These are phyloP conservation scores for Balaenoptera acutorostrata DNA, from an alignment of 2,113 vertebrate genomes.

Conservation along the genomic window DNA sequence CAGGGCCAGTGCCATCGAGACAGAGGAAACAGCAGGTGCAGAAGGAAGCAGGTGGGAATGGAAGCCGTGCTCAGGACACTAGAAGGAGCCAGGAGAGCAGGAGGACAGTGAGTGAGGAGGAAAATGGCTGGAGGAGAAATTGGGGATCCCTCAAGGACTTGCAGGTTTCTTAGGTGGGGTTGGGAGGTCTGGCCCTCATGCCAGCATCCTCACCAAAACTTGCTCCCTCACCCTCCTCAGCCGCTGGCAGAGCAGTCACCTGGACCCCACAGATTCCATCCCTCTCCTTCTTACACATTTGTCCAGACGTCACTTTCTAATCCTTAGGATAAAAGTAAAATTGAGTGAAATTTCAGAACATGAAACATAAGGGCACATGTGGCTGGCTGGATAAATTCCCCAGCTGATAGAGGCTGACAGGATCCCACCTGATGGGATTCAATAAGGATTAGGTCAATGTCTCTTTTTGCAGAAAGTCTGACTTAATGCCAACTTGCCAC, in stretches of 20 bases:
- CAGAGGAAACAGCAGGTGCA: fast-evolving
- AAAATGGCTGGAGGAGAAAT: fast-evolving
- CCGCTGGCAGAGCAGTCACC: neutral
- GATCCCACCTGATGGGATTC: neutral
- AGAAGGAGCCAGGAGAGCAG: too few relatives aligned
- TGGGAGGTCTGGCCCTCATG: fast-evolving
- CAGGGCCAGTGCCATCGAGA: fast-evolving
- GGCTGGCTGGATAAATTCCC: neutral
- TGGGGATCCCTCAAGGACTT: fast-evolving
- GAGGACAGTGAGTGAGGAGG: neutral
- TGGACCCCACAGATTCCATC: neutral
- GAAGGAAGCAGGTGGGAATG: neutral
- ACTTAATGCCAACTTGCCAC: neutral
- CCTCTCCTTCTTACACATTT: fast-evolving
- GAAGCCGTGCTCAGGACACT: neutral
- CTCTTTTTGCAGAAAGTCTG: neutral
- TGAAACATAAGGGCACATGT: neutral
- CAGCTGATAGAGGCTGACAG: neutral
- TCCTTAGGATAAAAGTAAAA: neutral
- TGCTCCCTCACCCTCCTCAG: fast-evolving
- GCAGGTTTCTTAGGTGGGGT: fast-evolving
- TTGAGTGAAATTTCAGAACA: neutral
- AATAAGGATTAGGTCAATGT: neutral
- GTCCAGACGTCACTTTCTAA: neutral
- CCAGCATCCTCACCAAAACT: neutral